A percentile compares a stretch with the other conserved stretches of the same genome.
Evolutionary conservation across 92 coral and sea anemone genomes (phyloP).

Genomic region (Epizoanthus rinbou): DNA sequence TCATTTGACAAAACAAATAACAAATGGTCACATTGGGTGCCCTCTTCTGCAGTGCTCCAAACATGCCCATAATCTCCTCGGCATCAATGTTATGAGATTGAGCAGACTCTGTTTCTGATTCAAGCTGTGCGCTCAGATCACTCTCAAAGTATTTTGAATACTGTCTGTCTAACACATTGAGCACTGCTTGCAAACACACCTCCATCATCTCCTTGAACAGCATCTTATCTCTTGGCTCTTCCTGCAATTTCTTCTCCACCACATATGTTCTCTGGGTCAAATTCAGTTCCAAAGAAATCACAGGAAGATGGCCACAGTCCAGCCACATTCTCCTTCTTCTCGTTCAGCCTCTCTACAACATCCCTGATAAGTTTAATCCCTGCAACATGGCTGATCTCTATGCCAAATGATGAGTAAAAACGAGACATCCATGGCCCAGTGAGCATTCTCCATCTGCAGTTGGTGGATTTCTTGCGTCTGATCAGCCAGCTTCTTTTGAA

Average conservation of each 20-base stretch:
- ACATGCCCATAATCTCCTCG: neutral
- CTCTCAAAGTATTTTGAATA: neutral
- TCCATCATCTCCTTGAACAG: constrained; percentile 2
- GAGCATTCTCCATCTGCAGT: neutral
- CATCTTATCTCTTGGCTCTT: neutral
- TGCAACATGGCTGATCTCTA: neutral
- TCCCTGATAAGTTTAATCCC: constrained; percentile 2
- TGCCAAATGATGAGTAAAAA: neutral
- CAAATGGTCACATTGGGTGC: neutral
- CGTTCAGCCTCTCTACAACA: neutral
- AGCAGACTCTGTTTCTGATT: neutral
- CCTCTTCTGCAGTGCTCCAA: neutral
- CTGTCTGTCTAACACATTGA: neutral
- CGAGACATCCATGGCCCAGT: constrained; percentile 10
- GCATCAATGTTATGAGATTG: too few relatives aligned
- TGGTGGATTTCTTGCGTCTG: too few relatives aligned
- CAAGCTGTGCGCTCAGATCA: neutral
- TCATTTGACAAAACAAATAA: neutral
- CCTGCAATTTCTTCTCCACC: neutral
- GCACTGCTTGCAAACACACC: neutral
- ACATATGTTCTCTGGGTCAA: neutral
- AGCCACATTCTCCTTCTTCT: constrained; percentile 2
- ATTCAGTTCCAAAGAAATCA: neutral
- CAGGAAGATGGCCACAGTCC: neutral
- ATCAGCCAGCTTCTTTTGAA: too few relatives aligned